Conservation (phyloP, 1,140 invertebrate species). For the Tachypleus tridentatus region DNA sequence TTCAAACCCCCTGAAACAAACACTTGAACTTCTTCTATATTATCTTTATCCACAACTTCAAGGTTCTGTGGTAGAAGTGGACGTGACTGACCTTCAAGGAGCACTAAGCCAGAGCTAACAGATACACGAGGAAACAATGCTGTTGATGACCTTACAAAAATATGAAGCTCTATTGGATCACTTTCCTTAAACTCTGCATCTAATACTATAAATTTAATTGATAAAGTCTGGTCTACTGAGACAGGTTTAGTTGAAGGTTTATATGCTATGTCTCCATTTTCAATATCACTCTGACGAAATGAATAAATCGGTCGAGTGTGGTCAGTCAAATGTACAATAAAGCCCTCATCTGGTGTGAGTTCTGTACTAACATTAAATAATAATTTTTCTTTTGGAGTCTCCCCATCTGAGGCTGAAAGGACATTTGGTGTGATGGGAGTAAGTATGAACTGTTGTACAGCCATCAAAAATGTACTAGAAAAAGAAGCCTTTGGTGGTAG, state of each 20-base stretch:
- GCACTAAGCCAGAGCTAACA: slow-evolving; percentile 13
- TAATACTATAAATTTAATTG: slow-evolving; percentile 15
- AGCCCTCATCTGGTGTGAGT: slow-evolving; percentile 11
- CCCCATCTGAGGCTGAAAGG: slow-evolving; percentile 18
- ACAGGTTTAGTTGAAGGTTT: slow-evolving; percentile 15
- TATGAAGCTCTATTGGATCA: slow-evolving; percentile 15
- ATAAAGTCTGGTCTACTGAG: slow-evolving; percentile 14
- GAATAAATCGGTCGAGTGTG: slow-evolving; percentile 12
- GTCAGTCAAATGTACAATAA: slow-evolving; percentile 19
- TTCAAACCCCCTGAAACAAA: slow-evolving; percentile 17
- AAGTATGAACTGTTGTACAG: slow-evolving; percentile 18
- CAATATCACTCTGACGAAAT: slow-evolving; percentile 16
- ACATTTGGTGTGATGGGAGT: slow-evolving; percentile 17
- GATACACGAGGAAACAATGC: slow-evolving; percentile 14
- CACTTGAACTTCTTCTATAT: slow-evolving; percentile 13
- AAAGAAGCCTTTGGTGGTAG: slow-evolving; percentile 19
- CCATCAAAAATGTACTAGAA: slow-evolving; percentile 18
- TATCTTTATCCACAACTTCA: slow-evolving; percentile 17
- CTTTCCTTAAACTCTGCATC: slow-evolving; percentile 17
- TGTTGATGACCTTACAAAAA: slow-evolving; percentile 14
- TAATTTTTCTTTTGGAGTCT: slow-evolving; percentile 17
- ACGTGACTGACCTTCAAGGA: slow-evolving; percentile 19
- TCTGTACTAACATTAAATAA: slow-evolving; percentile 17
- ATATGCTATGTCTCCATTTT: slow-evolving; percentile 19
- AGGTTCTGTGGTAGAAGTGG: slow-evolving; percentile 12